Base-by-base conservation (phyloP, 2,888 invertebrate genomes). In the Melinaea menophilus region DNA sequence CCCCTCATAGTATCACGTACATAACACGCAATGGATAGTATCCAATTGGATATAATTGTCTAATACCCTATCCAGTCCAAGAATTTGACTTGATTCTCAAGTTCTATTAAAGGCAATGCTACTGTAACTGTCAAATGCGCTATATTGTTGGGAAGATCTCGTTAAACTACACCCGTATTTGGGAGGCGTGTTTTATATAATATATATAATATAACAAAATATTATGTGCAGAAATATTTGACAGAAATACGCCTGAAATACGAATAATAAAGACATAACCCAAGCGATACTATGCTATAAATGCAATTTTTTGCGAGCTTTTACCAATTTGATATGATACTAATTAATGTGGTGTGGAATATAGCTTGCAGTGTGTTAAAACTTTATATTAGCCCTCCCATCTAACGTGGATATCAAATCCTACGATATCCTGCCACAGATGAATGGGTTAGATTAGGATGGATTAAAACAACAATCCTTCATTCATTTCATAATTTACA, bases 81-180 rank as follows among this genome's bases (percentile, higher is more conserved):
- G 70, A 69, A 69, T 68, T 69, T 62, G 64, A 67, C 65, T 78
- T 70, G 71, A 76, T 76, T 78, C 72, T 79, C 74, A 73, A 74
- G 71, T 76, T 75, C 73, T 76, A 76, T 78, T 79, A 77, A 75
- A 80, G 74, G 77, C 76, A 79, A 79, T 78, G 79, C 78, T 78
- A 79, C 79, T 79, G 78, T 79, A 77, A 79, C 81, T 81, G 81
- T 81, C 81, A 80, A 82, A 79, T 69, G 75, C 69, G 72, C 73
- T 75, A 79, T 81, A 78, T 77, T 81, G 76, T 81, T 76, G 73
- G 75, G 75, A 75, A 74, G 73, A 77, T 79, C 76, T 76, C 71
- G 77, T 81, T 73, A 78, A 79, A 79, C 73, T 71, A 76, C 59
- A 69, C 63, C 74, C 72, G 62, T 74, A 58, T 73, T 71, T 74